Conservation (phyloP, 2,888 invertebrate genomes). For the Eupeodes latifasciatus region DNA sequence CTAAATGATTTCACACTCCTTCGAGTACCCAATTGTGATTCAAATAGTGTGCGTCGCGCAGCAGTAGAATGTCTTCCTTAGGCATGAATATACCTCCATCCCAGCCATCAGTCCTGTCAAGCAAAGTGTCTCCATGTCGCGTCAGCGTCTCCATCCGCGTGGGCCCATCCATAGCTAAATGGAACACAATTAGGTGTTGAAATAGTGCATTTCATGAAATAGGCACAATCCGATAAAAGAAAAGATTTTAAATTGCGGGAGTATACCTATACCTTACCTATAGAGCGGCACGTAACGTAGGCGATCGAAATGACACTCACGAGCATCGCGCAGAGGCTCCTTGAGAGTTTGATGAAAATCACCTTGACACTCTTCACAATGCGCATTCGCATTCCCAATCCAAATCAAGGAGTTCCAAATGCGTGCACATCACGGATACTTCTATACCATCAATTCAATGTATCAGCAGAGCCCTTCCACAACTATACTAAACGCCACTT, state of each 20-base stretch:
- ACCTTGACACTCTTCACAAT: slow-evolving; percentile 65
- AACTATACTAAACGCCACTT: slow-evolving; percentile 60
- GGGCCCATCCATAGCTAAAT: slow-evolving; percentile 55
- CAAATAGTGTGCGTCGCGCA: slow-evolving; percentile 28
- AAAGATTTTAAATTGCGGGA: slow-evolving; percentile 65
- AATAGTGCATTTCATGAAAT: slow-evolving; percentile 59
- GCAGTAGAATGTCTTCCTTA: slow-evolving; percentile 60
- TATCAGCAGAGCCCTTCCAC: slow-evolving; percentile 17
- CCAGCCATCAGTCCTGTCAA: slow-evolving; percentile 35
- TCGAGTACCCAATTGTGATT: slow-evolving; percentile 55
- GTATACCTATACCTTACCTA: slow-evolving; percentile 6
- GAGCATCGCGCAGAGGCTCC: background rate
- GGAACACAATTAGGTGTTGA: slow-evolving; percentile 72
- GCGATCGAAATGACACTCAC: slow-evolving; percentile 35
- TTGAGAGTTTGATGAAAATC: slow-evolving; percentile 60
- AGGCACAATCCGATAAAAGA: slow-evolving; percentile 57
- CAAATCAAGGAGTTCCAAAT: slow-evolving; percentile 25
- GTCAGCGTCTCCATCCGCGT: slow-evolving; percentile 40
- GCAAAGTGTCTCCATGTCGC: slow-evolving; percentile 46
- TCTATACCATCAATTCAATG: too few relatives aligned
- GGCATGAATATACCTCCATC: background rate
- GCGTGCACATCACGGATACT: slow-evolving; percentile 46
- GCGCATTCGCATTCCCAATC: slow-evolving; percentile 25
- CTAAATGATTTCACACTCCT: slow-evolving; percentile 40
- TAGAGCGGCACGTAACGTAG: slow-evolving; percentile 51